Percentiles rank a stretch among this genome's conserved stretches.
phyloP scores from a whole-genome alignment of 2,797 vertebrate species.

The Channallabes apus region DNA sequence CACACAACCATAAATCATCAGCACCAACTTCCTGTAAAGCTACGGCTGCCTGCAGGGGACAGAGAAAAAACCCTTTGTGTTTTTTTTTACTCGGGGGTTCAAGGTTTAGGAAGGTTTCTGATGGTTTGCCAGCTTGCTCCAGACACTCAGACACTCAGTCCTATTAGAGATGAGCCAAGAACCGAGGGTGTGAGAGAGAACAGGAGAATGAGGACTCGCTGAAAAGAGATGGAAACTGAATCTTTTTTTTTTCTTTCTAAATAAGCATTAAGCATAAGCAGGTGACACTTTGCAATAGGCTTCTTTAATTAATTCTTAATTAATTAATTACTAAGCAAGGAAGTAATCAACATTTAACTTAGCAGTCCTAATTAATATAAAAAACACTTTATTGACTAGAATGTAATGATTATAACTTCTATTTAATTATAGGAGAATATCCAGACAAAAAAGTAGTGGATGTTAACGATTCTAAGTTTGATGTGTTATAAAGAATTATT shows the following conservation, averaged over 20 bases:
- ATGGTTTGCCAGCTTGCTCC: slow-evolving; percentile 44
- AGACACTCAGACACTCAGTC: slow-evolving; percentile 23
- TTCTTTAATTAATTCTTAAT: not conserved
- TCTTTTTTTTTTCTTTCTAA: too few species aligned
- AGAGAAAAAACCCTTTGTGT: slow-evolving; percentile 86
- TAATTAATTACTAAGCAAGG: not conserved
- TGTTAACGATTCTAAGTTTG: not conserved
- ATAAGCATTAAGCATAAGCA: not conserved
- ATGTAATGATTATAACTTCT: not conserved
- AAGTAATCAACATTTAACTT: not conserved
- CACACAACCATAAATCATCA: slow-evolving; percentile 99
- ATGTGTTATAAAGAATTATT: not conserved
- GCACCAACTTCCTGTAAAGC: slow-evolving; percentile 87
- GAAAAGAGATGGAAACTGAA: not conserved
- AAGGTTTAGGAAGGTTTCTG: slow-evolving; percentile 70
- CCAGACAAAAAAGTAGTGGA: not conserved
- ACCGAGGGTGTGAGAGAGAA: slow-evolving; percentile 58
- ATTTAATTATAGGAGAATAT: not conserved
- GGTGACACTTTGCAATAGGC: not conserved
- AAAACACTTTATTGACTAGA: not conserved
- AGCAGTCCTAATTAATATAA: not conserved
- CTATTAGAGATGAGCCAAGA: slow-evolving; percentile 47
- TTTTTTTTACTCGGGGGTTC: slow-evolving; percentile 53
- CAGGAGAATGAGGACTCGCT: slow-evolving; percentile 33
- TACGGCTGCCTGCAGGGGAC: slow-evolving; percentile 84